phyloP scores from a whole-genome alignment of 2,888 invertebrate genomes.

The Cyaniris semiargus region DNA sequence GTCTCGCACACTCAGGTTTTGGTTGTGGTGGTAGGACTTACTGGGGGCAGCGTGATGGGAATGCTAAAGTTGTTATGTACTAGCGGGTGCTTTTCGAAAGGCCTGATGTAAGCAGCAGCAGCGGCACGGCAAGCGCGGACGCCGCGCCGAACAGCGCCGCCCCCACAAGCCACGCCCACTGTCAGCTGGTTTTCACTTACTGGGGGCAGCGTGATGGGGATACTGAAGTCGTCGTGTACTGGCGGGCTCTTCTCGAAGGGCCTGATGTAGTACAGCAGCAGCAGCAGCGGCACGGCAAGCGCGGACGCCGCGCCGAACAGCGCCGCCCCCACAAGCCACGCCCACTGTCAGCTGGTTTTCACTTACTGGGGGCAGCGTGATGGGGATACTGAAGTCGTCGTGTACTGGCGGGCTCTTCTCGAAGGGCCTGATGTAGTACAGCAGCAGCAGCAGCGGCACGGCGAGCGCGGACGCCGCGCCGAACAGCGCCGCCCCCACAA shows the following conservation, averaged over 20 bases:
- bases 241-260: conserved; percentile 61
- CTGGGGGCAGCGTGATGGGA: conserved; percentile 56
- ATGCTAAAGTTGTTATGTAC: conserved; percentile 52
- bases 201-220: conserved; percentile 65
- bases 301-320: no score
- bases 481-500: conserved; percentile 63
- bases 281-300: no score
- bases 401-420: conserved; percentile 55
- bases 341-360: no score
- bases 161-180: no score
- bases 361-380: conserved; percentile 55
- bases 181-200: no score
- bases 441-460: conserved; percentile 59
- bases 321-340: no score
- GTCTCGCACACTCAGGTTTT: no score
- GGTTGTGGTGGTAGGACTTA: no score
- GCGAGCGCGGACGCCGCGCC: conserved; percentile 66
- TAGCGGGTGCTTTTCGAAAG: conserved; percentile 57
- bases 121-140: no score
- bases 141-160: no score
- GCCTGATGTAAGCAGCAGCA: no score
- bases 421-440: conserved; percentile 65
- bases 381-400: conserved; percentile 55
- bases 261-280: conserved; percentile 55
- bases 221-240: conserved; percentile 51